A percentile compares a stretch with the other conserved stretches of the same genome.
Conservation (phyloP, 2,888 invertebrate species). For the Lottia gigantea region DNA sequence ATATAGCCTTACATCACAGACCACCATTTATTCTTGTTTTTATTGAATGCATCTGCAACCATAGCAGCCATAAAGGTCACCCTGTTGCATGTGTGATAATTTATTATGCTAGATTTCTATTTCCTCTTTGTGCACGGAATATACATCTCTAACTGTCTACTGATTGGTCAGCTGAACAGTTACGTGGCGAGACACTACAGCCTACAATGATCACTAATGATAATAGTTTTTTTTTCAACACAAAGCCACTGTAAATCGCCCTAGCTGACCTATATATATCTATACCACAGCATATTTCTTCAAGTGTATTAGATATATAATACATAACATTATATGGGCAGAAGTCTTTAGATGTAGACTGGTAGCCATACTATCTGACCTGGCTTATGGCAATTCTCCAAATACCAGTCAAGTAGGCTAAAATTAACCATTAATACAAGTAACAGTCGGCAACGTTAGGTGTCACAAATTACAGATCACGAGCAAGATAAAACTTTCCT, state of each 20-base stretch:
- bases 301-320: too few relatives aligned
- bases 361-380: neutral
- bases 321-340: too few relatives aligned
- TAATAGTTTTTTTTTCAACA: neutral
- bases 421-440: constrained; percentile 5
- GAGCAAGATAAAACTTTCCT: too few relatives aligned
- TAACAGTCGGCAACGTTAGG: neutral
- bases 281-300: too few relatives aligned
- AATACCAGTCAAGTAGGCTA: neutral
- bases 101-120: too few relatives aligned
- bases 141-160: neutral
- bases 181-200: neutral
- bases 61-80: constrained; percentile 10
- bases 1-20: too few relatives aligned
- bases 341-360: too few relatives aligned
- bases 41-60: constrained; percentile 10
- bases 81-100: neutral
- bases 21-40: too few relatives aligned
- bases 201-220: too few relatives aligned
- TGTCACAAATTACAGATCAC: neutral
- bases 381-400: constrained; percentile 2
- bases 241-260: neutral
- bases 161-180: neutral
- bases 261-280: constrained; percentile 3
- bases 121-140: neutral